These are phyloP conservation scores for Myanophis thanlyinensis DNA, from an alignment of 2,113 vertebrate genomes.

Conservation along the genomic window DNA sequence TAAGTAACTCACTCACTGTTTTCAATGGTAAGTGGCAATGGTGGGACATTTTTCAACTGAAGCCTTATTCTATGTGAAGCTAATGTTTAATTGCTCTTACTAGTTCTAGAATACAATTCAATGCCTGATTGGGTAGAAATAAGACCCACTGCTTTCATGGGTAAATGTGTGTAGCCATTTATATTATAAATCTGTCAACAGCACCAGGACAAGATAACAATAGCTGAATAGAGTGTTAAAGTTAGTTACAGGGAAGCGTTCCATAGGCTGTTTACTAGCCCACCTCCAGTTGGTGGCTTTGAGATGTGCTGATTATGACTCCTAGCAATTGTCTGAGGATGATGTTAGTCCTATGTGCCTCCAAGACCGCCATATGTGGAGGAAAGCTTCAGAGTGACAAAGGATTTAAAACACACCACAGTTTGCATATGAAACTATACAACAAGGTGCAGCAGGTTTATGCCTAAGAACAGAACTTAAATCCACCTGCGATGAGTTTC, in stretches of 20 bases:
- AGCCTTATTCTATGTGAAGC: background rate
- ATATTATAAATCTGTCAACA: background rate
- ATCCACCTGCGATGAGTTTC: background rate
- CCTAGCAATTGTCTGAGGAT: background rate
- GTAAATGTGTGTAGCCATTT: background rate
- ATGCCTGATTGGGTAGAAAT: background rate
- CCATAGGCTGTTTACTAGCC: background rate
- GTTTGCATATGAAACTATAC: background rate
- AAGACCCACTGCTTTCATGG: background rate
- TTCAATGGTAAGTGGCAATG: background rate
- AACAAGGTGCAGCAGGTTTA: accelerated
- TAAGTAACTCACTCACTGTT: background rate
- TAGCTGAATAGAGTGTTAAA: background rate
- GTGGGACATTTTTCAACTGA: background rate
- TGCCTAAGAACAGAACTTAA: background rate
- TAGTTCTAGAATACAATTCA: background rate
- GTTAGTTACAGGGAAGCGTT: background rate
- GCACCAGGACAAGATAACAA: background rate
- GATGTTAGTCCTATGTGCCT: background rate
- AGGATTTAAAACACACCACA: accelerated
- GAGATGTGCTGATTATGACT: background rate
- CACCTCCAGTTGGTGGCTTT: background rate
- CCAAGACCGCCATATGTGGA: background rate
- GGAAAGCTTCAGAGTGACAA: background rate
- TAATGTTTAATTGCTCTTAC: background rate